Base-by-base conservation (phyloP, 53 echinoderm and acorn worm genomes). In the Stichopus horrens region DNA sequence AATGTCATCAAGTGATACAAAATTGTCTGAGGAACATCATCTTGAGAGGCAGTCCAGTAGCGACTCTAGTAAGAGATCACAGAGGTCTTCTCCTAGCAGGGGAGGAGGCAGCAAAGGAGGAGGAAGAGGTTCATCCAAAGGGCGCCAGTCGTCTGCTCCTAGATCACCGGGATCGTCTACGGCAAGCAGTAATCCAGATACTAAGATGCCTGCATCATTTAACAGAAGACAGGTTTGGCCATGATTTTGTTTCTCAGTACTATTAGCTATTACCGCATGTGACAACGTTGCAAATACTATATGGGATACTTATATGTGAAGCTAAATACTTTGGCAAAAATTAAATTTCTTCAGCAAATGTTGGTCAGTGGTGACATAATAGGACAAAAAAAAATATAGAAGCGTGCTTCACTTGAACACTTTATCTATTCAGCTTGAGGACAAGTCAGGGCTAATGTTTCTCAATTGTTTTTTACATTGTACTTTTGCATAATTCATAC, bases 51-150 rank as follows among this genome's bases (percentile, higher is more conserved):
- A 93, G 90, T 73, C 86, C 77, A 74, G 67, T 11, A 52, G 89
- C 83, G 53, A 88, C 88, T 22, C 88, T 63, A 58, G 83, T 88
- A 80, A 60, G 16, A 79, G 57, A 55, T 71, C 89, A 68, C 73
- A 74, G 21, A 56, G 67, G 80, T 89, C 89, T 58, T 80, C 68
- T 8, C 77, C 77, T 54, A 16, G 37, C 2, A 66, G 55, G 5
- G 37, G 87, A 86, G 90, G 88, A 10, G 88, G 90, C 55, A 86
- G 89, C 54, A 86, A 67, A 57, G 86, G 81, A 77, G 86, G 93
- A 53, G 87, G 91, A 53, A 88, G 91, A 75, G 76, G 89, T 58
- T 13, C 75, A 21, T 23, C 54, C 10, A 75, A 74, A 71, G 87
- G 87, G 13, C 74, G 87, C 19, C 74, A 75, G 56, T 55, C 76